phyloP scores from a whole-genome alignment of 2,113 vertebrate species.

The Nothobranchius furzeri region DNA sequence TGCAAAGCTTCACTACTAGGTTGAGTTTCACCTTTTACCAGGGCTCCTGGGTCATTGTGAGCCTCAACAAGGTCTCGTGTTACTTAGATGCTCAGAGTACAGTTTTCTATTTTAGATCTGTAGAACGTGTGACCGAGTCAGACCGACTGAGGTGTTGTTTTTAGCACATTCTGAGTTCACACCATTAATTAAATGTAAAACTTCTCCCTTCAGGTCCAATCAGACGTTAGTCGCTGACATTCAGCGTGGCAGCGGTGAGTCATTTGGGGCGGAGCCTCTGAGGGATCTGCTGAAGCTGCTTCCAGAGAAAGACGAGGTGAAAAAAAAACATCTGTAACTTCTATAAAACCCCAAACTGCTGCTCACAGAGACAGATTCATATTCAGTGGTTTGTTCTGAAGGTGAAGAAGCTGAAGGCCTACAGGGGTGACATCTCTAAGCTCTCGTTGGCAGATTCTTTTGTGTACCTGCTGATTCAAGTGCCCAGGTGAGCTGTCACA shows the following conservation, averaged over 20 bases:
- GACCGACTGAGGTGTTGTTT: background rate
- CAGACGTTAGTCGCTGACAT: conserved; percentile 87
- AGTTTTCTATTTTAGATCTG: too few relatives aligned
- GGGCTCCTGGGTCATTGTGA: too few relatives aligned
- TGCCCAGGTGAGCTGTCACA: conserved; percentile 86
- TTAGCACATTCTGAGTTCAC: background rate
- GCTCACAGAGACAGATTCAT: too few relatives aligned
- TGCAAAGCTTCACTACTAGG: too few relatives aligned
- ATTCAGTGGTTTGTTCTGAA: conserved; percentile 33
- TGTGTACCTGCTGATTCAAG: conserved; percentile 84
- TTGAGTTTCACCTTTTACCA: too few relatives aligned
- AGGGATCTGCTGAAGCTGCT: conserved; percentile 89
- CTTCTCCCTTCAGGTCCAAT: conserved; percentile 79
- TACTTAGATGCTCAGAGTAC: too few relatives aligned
- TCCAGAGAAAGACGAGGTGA: conserved; percentile 92
- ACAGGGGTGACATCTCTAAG: conserved; percentile 82
- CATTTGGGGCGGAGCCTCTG: conserved; percentile 84
- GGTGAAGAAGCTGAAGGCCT: conserved; percentile 88
- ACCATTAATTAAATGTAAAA: background rate
- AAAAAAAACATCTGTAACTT: too few relatives aligned
- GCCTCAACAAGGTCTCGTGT: too few relatives aligned
- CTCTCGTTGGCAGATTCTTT: conserved; percentile 90
- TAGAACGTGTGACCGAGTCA: too few relatives aligned
- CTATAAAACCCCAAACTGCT: too few relatives aligned
- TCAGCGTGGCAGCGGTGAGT: conserved; percentile 82